Conservation (phyloP, 2,797 vertebrate genomes). For the Phyllotis vaccarum region DNA sequence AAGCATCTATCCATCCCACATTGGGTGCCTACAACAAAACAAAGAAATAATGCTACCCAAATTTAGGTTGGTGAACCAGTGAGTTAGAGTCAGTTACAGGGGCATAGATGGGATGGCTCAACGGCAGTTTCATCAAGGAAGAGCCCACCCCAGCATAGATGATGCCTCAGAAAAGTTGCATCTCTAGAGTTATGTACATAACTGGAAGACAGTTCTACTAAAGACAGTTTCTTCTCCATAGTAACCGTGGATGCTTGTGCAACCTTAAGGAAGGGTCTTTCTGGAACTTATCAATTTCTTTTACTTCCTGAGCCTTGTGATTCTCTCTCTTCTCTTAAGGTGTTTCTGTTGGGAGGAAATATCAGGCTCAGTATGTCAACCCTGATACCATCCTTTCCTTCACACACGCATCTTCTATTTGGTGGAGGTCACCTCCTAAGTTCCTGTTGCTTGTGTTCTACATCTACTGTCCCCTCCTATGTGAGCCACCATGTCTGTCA, state of each 20-base stretch:
- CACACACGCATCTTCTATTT: rapidly evolving
- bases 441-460: rapidly evolving
- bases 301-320: neutral
- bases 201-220: neutral
- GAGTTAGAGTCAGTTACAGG: neutral
- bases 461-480: too few relatives aligned
- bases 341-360: neutral
- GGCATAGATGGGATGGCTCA: too few relatives aligned
- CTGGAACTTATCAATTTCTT: neutral
- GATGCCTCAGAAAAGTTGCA: neutral
- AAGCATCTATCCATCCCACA: neutral
- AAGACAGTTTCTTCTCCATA: neutral
- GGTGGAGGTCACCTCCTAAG: neutral
- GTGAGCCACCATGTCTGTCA: neutral
- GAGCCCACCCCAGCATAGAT: neutral
- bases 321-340: neutral
- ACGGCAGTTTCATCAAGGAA: neutral
- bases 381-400: neutral
- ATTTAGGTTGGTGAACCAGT: neutral
- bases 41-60: neutral
- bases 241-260: neutral
- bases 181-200: neutral
- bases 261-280: neutral
- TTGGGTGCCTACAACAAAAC: neutral
- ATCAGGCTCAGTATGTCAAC: neutral